Evolutionary conservation across 2,113 vertebrate genomes (phyloP), one percentile per base, ranked within the genome.

Genomic region (Thamnaconus septentrionalis): DNA sequence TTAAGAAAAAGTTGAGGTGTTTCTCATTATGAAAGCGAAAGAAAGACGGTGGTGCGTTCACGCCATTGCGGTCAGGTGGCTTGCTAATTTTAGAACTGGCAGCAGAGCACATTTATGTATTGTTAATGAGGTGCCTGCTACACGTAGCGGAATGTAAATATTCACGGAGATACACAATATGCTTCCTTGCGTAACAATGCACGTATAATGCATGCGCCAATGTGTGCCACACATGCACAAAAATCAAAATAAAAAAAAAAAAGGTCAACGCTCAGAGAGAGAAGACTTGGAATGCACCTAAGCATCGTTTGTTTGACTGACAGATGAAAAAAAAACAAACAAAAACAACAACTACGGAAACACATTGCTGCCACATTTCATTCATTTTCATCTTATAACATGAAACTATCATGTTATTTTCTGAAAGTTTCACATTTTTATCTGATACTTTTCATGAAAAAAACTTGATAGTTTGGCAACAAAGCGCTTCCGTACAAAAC

Each of bases 71-170:
- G 11, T 79, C 11, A 79, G 61, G 39, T 47, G 55, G 53, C 3
- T 7, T 43, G 18, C 56, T 76, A 68, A 64, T 73, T 71, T 75
- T 77, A 66, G 68, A 73, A 44, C 43, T 42, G 12, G 6, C 46
- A 31, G 18, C 18, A 59, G 49, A 56, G 60, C 49, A 59, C 53
- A 59, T 69, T 44, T 52, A 65, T 85, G 48, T 64, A 76, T 64
- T 59, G 59, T 75, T 79, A 75, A 84, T 75, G 75, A 82, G 51
- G 41, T 39, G 18, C 43, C 54, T 53, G 61, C 43, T 66, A 5
- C 7, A 45, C 44, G 7, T 45, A 45, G 44, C 49, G 64, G 60
- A 55, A 73, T 69, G 59, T 70, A 79, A 77, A 86, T 74, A 57
- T 52, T 47, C 57, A 49, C 44, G 58, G 44, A 39, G 53, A 54